phyloP scores from a whole-genome alignment of 2,797 vertebrate species.

The Myiotriccus ornatus region DNA sequence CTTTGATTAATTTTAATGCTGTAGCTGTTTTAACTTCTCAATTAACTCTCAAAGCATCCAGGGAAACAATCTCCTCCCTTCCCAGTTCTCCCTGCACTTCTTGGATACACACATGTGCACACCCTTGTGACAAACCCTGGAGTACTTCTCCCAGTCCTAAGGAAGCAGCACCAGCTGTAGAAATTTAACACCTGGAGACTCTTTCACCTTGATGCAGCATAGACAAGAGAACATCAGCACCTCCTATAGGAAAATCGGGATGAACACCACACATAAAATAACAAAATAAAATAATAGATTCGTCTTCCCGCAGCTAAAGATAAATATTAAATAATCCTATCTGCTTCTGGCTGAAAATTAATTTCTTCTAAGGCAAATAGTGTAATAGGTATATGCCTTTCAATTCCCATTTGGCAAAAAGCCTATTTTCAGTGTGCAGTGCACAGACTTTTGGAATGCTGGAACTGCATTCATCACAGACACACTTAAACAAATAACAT shows the following conservation, averaged over 20 bases:
- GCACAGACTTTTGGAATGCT: constrained; percentile 70
- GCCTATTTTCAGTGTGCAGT: constrained; percentile 71
- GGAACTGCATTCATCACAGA: constrained; percentile 60
- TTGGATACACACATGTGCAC: rapidly evolving
- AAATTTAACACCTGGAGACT: not conserved
- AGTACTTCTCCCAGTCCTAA: not conserved
- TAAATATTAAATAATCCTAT: constrained; percentile 83
- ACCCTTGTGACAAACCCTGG: rapidly evolving
- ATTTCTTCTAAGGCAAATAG: constrained; percentile 82
- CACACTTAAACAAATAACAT: constrained; percentile 64
- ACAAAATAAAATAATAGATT: constrained; percentile 81
- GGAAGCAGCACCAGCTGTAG: not conserved
- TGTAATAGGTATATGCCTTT: constrained; percentile 74
- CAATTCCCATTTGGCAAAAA: constrained; percentile 78
- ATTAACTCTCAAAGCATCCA: not conserved
- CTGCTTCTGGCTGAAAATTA: constrained; percentile 79
- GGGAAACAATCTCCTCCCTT: not conserved
- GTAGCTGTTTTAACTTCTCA: not conserved
- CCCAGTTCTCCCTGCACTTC: not conserved
- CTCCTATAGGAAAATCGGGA: constrained; percentile 56
- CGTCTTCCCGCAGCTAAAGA: constrained; percentile 78
- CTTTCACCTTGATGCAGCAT: not conserved
- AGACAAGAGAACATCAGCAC: constrained; percentile 28
- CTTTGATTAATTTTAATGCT: not conserved
- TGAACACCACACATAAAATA: constrained; percentile 48